Conservation (phyloP, 2,888 invertebrate genomes). For the Drosophila histrio region DNA sequence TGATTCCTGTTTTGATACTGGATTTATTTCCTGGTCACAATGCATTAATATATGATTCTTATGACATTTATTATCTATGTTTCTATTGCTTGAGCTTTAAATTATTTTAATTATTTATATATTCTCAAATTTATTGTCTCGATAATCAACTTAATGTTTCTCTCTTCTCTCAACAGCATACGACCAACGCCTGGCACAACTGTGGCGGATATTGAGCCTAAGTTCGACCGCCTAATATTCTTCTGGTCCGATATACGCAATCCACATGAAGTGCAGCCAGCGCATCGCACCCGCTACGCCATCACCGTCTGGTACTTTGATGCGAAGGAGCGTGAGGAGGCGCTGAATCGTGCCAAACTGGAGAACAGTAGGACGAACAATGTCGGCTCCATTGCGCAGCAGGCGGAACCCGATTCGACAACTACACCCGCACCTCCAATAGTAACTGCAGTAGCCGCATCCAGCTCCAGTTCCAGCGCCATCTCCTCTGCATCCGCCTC, state of each 20-base stretch:
- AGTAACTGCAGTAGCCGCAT: constrained; percentile 14
- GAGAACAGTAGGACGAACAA: constrained; percentile 63
- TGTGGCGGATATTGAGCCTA: constrained; percentile 95
- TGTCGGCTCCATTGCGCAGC: constrained; percentile 39
- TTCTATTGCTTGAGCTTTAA: too few species aligned
- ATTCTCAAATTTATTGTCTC: too few species aligned
- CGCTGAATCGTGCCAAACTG: constrained; percentile 83
- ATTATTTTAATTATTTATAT: too few species aligned
- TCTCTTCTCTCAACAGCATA: constrained; percentile 86
- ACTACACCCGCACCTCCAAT: constrained; percentile 43
- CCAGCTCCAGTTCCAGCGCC: constrained; percentile 10
- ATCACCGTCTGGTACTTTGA: constrained; percentile 97
- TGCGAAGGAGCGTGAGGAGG: constrained; percentile 91
- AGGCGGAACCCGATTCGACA: constrained; percentile 59
- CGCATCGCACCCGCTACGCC: constrained; percentile 94
- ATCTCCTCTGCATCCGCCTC: constrained; percentile 1
- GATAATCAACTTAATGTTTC: background rate
- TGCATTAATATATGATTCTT: too few species aligned
- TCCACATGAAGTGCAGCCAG: constrained; percentile 98
- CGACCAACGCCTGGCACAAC: constrained; percentile 94
- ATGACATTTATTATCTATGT: too few species aligned
- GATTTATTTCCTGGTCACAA: too few species aligned
- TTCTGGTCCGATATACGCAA: constrained; percentile 99
- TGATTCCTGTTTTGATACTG: too few species aligned
- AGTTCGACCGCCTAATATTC: constrained; percentile 96